phyloP scores from a whole-genome alignment of 2,113 vertebrate genomes.

The Aspiorhynchus laticeps region DNA sequence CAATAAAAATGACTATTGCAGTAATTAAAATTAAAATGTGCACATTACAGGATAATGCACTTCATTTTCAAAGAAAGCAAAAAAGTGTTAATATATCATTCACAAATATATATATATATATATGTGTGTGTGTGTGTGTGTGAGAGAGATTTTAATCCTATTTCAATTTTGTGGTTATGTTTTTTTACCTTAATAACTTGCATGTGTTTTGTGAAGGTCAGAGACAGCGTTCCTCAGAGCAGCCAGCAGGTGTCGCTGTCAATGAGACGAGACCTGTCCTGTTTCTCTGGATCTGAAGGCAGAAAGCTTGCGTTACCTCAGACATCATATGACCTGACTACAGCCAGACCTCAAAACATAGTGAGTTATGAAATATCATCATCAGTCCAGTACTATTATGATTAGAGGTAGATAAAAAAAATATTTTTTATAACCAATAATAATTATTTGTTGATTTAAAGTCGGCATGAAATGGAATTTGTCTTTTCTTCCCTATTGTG shows the following conservation, averaged over 20 bases:
- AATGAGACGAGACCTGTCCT: slow-evolving; percentile 68
- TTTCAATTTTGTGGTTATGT: not conserved
- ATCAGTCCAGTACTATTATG: not conserved
- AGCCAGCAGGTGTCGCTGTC: slow-evolving; percentile 67
- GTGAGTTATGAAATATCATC: slow-evolving; percentile 49
- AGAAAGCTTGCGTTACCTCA: slow-evolving; percentile 61
- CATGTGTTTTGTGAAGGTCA: slow-evolving; percentile 51
- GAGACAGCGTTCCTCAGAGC: slow-evolving; percentile 59
- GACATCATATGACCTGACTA: slow-evolving; percentile 67
- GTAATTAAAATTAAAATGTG: not conserved
- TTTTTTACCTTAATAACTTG: not conserved
- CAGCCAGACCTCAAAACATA: slow-evolving; percentile 49
- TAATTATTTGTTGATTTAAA: not conserved
- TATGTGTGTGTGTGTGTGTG: no score
- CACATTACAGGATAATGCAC: not conserved
- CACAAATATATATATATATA: no score
- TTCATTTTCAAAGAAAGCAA: not conserved
- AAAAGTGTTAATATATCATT: no score
- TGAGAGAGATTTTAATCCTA: no score
- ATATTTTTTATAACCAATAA: not conserved
- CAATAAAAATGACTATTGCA: not conserved
- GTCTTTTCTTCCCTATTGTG: no score
- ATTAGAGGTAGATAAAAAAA: not conserved
- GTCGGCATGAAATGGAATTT: no score
- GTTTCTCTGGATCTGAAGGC: slow-evolving; percentile 58